Evolutionary conservation across 1,140 invertebrate genomes (phyloP).

Genomic region (Gonatopus flavifemur): DNA sequence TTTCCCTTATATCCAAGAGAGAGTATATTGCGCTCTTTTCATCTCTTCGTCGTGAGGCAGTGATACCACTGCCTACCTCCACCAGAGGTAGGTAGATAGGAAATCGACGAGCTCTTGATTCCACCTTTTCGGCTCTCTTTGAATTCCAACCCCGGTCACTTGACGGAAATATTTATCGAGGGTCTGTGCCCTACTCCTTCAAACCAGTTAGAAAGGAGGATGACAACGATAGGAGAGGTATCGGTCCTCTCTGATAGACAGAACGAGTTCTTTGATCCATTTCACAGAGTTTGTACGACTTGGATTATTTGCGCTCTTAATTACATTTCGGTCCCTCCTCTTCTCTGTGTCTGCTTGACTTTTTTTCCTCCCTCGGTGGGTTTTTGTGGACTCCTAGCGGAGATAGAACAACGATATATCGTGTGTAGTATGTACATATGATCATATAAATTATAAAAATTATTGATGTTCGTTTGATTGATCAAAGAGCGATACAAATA

Average conservation of each 20-base stretch:
- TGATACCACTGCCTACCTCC: too few species aligned
- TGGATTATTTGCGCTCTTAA: constrained; percentile 56
- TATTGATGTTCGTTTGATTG: too few species aligned
- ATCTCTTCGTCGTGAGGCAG: too few species aligned
- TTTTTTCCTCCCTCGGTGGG: constrained; percentile 12
- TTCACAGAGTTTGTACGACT: constrained; percentile 43
- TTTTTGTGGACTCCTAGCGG: too few species aligned
- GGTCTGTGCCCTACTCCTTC: constrained; percentile 38
- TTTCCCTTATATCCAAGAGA: constrained; percentile 8
- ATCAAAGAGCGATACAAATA: too few species aligned
- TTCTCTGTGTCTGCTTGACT: constrained; percentile 5
- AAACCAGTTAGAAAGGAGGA: constrained; percentile 29
- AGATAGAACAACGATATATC: too few species aligned
- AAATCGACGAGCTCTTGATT: constrained; percentile 44
- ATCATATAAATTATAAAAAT: too few species aligned
- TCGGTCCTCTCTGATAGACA: constrained; percentile 19
- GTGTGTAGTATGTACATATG: too few species aligned
- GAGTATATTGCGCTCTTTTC: too few species aligned
- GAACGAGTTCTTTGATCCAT: constrained; percentile 54
- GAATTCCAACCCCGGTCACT: constrained; percentile 52
- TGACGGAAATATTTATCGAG: constrained; percentile 59
- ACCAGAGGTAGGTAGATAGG: too few species aligned
- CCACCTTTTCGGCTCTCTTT: constrained; percentile 52
- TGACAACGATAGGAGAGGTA: constrained; percentile 24
- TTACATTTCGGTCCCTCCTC: constrained; percentile 50